These are phyloP conservation scores for Acrocyrtus sp. DNA, from an alignment of 2,888 invertebrate species.

Conservation along the genomic window DNA sequence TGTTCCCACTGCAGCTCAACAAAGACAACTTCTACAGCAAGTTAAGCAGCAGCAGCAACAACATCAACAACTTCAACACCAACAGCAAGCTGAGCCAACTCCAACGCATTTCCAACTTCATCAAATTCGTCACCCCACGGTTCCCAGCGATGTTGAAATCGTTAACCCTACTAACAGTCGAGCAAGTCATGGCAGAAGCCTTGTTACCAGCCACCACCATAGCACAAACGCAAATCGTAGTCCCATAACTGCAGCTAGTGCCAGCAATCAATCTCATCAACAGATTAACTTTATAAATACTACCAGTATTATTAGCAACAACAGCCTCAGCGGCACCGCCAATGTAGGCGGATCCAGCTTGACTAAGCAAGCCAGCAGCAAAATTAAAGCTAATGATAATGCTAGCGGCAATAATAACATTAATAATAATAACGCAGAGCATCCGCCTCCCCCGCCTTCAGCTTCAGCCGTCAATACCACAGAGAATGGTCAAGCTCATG, in stretches of 20 bases:
- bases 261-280: no score
- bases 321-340: constrained; percentile 1
- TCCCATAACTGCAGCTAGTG: no score
- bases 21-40: constrained; percentile 1
- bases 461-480: constrained; percentile 12
- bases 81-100: background rate
- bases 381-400: background rate
- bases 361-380: constrained; percentile 4
- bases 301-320: constrained; percentile 14
- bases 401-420: constrained; percentile 10
- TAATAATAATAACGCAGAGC: constrained; percentile 9
- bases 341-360: constrained; percentile 1
- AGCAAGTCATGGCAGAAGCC: no score
- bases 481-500: background rate
- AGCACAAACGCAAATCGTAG: background rate
- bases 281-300: no score
- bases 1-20: no score
- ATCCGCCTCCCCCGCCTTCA: no score
- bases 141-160: no score
- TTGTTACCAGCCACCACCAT: background rate
- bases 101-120: constrained; percentile 33
- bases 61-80: constrained; percentile 7
- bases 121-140: constrained; percentile 29
- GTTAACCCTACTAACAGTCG: no score
- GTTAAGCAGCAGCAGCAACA: constrained; percentile 12